Evolutionary conservation across 2,797 vertebrate species (phyloP).

Genomic region (Liparis tanakae): DNA sequence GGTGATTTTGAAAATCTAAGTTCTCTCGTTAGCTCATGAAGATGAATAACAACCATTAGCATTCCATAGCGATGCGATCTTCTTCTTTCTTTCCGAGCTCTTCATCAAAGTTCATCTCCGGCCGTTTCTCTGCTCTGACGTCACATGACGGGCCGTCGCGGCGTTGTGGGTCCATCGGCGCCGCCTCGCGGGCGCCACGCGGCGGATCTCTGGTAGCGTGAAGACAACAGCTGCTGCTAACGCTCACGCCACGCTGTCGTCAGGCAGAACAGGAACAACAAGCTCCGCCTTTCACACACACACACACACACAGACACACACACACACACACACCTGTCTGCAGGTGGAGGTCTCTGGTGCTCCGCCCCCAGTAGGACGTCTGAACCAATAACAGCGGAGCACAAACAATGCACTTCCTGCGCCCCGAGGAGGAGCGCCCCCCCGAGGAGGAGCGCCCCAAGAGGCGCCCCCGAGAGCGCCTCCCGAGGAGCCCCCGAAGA

Average conservation of each 20-base stretch:
- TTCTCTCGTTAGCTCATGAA: neutral
- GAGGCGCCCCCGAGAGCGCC: too few species aligned
- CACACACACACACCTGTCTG: conserved; percentile 40
- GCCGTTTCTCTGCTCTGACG: too few species aligned
- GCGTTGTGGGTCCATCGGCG: too few species aligned
- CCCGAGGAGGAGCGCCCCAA: too few species aligned
- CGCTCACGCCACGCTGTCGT: conserved; percentile 65
- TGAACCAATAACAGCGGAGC: conserved; percentile 60
- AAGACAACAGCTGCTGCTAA: conserved; percentile 67
- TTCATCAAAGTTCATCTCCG: too few species aligned
- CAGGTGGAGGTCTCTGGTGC: conserved; percentile 56
- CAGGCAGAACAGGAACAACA: conserved; percentile 58
- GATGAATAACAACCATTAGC: neutral
- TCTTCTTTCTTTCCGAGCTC: too few species aligned
- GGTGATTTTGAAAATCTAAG: neutral
- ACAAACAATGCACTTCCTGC: conserved; percentile 58
- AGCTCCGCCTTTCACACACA: conserved; percentile 55
- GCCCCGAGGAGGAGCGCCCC: too few species aligned
- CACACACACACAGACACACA: conserved; percentile 32
- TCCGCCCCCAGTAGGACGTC: conserved; percentile 63
- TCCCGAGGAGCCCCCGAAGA: too few species aligned
- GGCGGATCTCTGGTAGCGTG: conserved; percentile 42
- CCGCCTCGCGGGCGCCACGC: too few species aligned
- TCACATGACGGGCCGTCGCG: too few species aligned
- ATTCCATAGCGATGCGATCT: too few species aligned